phyloP scores from a whole-genome alignment of 2,888 invertebrate species.

The Sphaerophoria taeniata region DNA sequence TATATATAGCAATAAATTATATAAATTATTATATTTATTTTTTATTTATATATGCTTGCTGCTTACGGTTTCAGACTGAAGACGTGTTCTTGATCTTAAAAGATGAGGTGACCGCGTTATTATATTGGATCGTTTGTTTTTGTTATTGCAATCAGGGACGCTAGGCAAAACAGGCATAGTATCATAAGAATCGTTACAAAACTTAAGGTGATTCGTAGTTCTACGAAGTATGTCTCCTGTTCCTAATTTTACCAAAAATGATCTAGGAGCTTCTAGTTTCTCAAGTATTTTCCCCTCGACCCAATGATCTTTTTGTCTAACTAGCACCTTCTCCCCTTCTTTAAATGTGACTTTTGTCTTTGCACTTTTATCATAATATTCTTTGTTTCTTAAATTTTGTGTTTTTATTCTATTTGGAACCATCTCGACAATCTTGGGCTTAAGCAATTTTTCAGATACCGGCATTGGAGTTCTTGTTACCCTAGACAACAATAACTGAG shows the following conservation, averaged over 20 bases:
- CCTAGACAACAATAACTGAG: constrained; percentile 25
- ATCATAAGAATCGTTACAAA: constrained; percentile 1
- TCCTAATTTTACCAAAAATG: constrained; percentile 17
- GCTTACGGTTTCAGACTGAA: constrained; percentile 1
- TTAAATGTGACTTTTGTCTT: constrained; percentile 4
- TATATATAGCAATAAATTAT: too few species aligned
- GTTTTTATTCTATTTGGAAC: constrained; percentile 17
- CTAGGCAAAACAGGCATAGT: constrained; percentile 18
- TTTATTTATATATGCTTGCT: background rate
- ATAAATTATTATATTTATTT: too few species aligned
- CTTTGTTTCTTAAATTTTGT: constrained; percentile 4
- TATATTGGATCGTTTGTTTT: background rate
- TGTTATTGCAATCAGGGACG: background rate
- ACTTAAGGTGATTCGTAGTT: constrained; percentile 16
- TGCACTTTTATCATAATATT: constrained; percentile 17
- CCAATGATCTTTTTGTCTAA: constrained; percentile 21
- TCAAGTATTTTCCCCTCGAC: constrained; percentile 4
- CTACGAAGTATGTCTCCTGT: constrained; percentile 6
- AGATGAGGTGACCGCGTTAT: constrained; percentile 12
- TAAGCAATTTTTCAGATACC: constrained; percentile 14
- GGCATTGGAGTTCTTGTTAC: constrained; percentile 26
- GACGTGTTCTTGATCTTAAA: constrained; percentile 5
- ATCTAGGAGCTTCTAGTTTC: constrained; percentile 16
- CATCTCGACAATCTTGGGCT: background rate
- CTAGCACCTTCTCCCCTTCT: background rate